Conservation (phyloP, 2,113 vertebrate genomes). For the Triplophysa tibetana region DNA sequence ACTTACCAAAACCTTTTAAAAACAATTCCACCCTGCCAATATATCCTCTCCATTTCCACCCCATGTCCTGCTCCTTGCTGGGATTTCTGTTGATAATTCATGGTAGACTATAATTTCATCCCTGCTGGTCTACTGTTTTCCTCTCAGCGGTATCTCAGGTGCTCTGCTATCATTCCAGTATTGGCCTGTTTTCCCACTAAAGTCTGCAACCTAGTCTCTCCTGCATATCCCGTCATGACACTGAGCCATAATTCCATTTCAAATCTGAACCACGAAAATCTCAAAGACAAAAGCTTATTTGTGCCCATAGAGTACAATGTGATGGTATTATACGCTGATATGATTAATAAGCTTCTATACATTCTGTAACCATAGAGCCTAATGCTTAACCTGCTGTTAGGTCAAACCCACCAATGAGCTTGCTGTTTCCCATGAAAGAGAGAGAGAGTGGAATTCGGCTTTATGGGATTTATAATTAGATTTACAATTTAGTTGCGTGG, state of each 20-base stretch:
- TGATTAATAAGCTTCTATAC: slow-evolving; percentile 6
- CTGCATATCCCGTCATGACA: background rate
- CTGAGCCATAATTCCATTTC: slow-evolving; percentile 26
- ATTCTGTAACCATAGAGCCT: background rate
- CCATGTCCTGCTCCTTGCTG: slow-evolving; percentile 4
- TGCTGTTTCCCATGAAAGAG: background rate
- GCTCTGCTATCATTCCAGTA: background rate
- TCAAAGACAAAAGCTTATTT: background rate
- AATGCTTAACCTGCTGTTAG: background rate
- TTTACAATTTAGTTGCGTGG: slow-evolving; percentile 21
- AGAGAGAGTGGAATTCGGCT: background rate
- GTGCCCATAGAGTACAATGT: background rate
- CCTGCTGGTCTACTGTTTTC: slow-evolving; percentile 31
- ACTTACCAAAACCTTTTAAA: background rate
- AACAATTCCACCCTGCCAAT: slow-evolving; percentile 26
- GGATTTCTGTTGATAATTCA: slow-evolving; percentile 30
- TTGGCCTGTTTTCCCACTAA: slow-evolving; percentile 23
- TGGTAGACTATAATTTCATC: slow-evolving; percentile 22
- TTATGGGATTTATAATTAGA: slow-evolving; percentile 35
- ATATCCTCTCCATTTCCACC: background rate
- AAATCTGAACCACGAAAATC: slow-evolving; percentile 23
- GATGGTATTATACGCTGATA: background rate
- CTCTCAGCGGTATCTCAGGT: background rate
- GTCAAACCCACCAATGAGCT: too few species aligned
- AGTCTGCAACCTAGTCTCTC: slow-evolving; percentile 9